Evolutionary conservation across 2,888 invertebrate species (phyloP).

Genomic region (Steinernema hermaphroditum): DNA sequence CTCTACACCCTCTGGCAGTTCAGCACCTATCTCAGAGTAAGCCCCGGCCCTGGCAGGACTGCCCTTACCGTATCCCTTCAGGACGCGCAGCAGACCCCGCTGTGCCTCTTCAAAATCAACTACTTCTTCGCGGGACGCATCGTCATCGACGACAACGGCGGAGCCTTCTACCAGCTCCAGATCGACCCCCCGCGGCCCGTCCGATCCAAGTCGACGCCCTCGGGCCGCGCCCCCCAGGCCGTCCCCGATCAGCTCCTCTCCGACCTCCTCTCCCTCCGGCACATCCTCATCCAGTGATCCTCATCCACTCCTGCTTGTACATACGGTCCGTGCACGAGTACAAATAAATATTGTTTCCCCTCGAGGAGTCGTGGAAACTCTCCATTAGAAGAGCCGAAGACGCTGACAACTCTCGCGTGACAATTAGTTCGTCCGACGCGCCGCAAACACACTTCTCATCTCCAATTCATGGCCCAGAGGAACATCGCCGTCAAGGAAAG

Average conservation of each 20-base stretch:
- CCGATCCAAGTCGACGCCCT: background rate
- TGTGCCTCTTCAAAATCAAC: constrained; percentile 25
- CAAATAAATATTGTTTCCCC: constrained; percentile 11
- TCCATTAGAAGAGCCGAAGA: background rate
- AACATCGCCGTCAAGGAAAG: background rate
- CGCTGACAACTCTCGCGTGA: constrained; percentile 1
- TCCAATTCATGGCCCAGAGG: background rate
- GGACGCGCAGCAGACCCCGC: constrained; percentile 14
- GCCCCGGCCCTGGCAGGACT: too few species aligned
- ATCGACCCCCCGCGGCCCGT: constrained; percentile 1
- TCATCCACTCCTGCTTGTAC: background rate
- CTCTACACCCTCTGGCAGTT: constrained; percentile 25
- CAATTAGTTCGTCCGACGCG: background rate
- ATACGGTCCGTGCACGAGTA: background rate
- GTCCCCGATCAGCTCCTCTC: constrained; percentile 12
- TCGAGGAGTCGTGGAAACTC: background rate
- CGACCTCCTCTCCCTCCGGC: background rate
- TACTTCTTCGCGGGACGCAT: constrained; percentile 21
- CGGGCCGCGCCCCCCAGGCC: background rate
- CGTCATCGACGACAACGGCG: constrained; percentile 10
- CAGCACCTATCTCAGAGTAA: constrained; percentile 24
- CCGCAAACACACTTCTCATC: background rate
- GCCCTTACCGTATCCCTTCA: background rate
- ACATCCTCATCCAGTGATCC: constrained; percentile 20
- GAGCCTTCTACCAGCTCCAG: constrained; percentile 20